These are phyloP conservation scores for Mirza zaza DNA, from an alignment of 2,113 vertebrate species.

Conservation along the genomic window DNA sequence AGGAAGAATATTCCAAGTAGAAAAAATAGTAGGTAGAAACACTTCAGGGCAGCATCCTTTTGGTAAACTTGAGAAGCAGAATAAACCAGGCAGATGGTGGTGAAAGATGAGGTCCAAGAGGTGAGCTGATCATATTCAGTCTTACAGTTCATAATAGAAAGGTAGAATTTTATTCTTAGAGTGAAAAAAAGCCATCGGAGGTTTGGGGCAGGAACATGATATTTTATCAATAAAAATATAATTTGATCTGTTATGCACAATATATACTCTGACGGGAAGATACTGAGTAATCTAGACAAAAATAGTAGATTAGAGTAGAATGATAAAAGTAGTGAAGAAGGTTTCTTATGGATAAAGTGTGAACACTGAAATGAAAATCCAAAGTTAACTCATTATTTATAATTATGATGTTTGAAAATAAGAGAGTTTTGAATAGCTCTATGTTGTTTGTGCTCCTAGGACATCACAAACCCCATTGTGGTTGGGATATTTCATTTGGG, in stretches of 20 bases:
- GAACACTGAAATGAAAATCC: background rate
- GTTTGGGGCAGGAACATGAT: background rate
- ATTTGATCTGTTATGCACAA: background rate
- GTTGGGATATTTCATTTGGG: background rate
- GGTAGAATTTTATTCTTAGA: background rate
- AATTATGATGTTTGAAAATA: background rate
- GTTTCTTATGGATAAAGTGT: background rate
- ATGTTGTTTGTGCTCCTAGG: background rate
- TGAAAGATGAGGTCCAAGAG: background rate
- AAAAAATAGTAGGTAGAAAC: background rate
- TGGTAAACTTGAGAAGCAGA: background rate
- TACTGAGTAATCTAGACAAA: background rate
- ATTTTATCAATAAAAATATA: background rate
- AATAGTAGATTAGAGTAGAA: background rate
- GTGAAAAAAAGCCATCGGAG: background rate
- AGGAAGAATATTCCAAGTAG: background rate
- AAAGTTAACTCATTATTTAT: background rate
- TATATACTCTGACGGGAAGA: background rate
- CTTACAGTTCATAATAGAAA: background rate
- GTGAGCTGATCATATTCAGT: background rate
- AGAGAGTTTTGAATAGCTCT: background rate
- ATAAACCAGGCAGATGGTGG: background rate
- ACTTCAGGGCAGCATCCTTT: background rate
- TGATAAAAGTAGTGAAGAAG: background rate
- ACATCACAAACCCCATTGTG: background rate